Evolutionary conservation across 37 sponge, comb jelly and placozoan species (phyloP).

Genomic region (Theonella swinhoei): DNA sequence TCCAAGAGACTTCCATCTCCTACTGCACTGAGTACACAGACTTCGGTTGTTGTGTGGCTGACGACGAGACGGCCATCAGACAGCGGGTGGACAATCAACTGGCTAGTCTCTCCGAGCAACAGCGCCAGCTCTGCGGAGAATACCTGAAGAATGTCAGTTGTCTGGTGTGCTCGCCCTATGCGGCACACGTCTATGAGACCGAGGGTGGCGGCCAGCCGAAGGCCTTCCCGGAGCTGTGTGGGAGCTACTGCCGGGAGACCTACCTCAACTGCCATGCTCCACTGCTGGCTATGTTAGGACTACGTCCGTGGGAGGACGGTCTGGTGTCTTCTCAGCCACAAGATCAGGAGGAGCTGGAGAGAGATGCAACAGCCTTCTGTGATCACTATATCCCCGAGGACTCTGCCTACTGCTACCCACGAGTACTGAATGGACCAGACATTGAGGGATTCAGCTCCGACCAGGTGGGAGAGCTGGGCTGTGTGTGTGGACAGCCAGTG

Average conservation of each 20-base stretch:
- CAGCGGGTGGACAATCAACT: neutral
- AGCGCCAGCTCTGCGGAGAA: constrained; percentile 15
- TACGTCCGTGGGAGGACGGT: neutral
- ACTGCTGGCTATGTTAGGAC: constrained; percentile 41
- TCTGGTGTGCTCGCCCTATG: constrained; percentile 70
- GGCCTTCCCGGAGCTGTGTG: constrained; percentile 61
- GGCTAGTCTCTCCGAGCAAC: too few species aligned
- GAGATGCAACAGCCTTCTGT: constrained; percentile 54
- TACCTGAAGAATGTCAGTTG: constrained; percentile 61
- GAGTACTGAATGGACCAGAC: constrained; percentile 54
- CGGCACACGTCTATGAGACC: constrained; percentile 72
- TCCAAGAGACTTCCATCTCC: constrained; percentile 8
- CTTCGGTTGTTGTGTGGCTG: constrained; percentile 51
- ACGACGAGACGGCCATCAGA: constrained; percentile 11
- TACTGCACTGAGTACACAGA: constrained; percentile 57
- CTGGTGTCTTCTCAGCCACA: neutral
- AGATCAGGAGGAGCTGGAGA: neutral
- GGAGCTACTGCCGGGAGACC: constrained; percentile 44
- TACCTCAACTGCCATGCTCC: constrained; percentile 45
- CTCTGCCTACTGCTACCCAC: constrained; percentile 73
- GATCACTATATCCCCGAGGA: constrained; percentile 12
- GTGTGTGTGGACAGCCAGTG: constrained; percentile 69
- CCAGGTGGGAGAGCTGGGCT: constrained; percentile 13
- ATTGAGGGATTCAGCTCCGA: neutral
- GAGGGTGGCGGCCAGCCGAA: constrained; percentile 18